phyloP scores from a whole-genome alignment of 2,113 vertebrate species.

The Climacteris rufus region DNA sequence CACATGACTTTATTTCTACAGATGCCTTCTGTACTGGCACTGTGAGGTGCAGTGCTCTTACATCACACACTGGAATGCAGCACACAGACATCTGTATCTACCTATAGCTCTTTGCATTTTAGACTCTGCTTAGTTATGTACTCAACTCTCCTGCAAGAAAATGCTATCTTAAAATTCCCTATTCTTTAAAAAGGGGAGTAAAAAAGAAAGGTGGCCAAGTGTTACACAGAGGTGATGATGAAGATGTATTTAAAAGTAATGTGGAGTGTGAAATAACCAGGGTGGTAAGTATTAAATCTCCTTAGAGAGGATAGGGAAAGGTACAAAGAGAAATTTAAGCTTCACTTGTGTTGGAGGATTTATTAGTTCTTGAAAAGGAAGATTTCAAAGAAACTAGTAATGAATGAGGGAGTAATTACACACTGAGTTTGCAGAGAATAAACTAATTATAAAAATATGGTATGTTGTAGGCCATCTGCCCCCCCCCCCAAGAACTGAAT shows the following conservation, averaged over 20 bases:
- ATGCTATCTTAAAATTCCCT: not conserved
- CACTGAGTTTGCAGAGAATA: constrained; percentile 49
- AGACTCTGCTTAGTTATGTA: not conserved
- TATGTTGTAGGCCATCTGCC: constrained; percentile 52
- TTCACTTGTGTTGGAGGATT: constrained; percentile 39
- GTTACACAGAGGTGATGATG: not conserved
- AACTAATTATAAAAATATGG: constrained; percentile 62
- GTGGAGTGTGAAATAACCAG: not conserved
- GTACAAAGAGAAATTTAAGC: constrained; percentile 23
- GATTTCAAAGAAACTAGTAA: constrained; percentile 59
- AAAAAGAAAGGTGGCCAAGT: not conserved
- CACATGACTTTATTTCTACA: not conserved
- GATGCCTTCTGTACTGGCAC: not conserved
- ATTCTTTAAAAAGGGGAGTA: not conserved
- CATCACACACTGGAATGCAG: not conserved
- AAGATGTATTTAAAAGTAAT: not conserved
- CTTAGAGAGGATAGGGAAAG: not conserved
- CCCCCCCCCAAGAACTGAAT: constrained; percentile 27
- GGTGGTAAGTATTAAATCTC: not conserved
- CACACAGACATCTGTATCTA: not conserved
- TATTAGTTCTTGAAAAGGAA: constrained; percentile 47
- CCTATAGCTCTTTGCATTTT: not conserved
- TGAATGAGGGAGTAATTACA: constrained; percentile 57
- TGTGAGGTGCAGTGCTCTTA: not conserved
- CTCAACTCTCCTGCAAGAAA: not conserved